Percentiles rank a stretch among this genome's conserved stretches.
These are phyloP conservation scores for Paramuricea clavata DNA, from an alignment of 92 coral and sea anemone genomes.

Conservation along the genomic window DNA sequence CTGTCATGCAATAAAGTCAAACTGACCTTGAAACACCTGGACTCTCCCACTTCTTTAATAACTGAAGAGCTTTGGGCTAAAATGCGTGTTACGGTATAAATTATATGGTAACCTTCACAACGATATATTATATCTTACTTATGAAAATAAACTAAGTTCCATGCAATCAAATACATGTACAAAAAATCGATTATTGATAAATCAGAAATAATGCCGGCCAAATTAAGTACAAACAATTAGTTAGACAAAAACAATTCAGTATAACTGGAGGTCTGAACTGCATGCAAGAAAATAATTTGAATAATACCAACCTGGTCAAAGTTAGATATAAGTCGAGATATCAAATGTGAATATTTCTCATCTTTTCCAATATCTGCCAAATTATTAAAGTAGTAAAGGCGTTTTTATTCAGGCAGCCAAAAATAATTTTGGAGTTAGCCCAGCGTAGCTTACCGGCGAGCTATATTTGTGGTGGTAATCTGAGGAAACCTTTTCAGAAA, in stretches of 20 bases:
- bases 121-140: not conserved
- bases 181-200: too few relatives aligned
- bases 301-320: constrained; percentile 26
- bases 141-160: not conserved
- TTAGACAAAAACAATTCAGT: too few relatives aligned
- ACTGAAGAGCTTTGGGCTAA: constrained; percentile 38
- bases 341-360: constrained; percentile 18
- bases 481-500: not conserved
- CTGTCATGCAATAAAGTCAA: not conserved
- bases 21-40: constrained; percentile 39
- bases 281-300: too few relatives aligned
- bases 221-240: too few relatives aligned
- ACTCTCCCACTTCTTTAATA: constrained; percentile 34
- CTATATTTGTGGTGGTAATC: not conserved
- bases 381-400: not conserved
- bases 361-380: constrained; percentile 80
- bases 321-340: constrained; percentile 38
- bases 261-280: too few relatives aligned
- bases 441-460: too few relatives aligned
- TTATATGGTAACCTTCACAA: not conserved
- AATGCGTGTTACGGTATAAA: not conserved
- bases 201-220: too few relatives aligned
- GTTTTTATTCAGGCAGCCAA: not conserved
- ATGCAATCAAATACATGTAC: too few relatives aligned
- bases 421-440: not conserved